Conservation (phyloP, 2,797 vertebrate genomes). For the Onychomys leucogaster region DNA sequence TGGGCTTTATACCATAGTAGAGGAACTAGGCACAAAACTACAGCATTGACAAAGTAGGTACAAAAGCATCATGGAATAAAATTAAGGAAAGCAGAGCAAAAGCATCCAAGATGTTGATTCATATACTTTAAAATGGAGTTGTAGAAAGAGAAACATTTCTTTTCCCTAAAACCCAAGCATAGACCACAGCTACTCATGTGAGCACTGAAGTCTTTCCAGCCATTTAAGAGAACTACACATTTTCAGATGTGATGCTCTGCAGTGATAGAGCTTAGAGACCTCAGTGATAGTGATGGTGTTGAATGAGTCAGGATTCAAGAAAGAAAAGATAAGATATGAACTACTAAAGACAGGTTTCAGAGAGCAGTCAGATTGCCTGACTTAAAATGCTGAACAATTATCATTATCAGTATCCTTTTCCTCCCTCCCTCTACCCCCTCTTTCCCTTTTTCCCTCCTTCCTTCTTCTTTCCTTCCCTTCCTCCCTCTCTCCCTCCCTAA, state of each 20-base stretch:
- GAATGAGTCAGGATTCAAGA: neutral
- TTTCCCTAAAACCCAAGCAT: slow-evolving; percentile 91
- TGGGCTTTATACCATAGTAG: no score
- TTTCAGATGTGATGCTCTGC: slow-evolving; percentile 91
- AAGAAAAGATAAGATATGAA: slow-evolving; percentile 64
- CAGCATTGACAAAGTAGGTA: neutral
- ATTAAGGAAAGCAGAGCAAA: neutral
- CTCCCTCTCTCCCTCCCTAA: no score
- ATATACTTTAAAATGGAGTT: neutral
- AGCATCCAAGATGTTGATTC: neutral
- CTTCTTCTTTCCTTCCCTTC: no score
- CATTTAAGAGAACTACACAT: slow-evolving; percentile 97
- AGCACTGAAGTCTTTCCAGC: slow-evolving; percentile 93
- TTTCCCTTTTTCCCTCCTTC: neutral
- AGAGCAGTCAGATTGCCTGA: slow-evolving; percentile 53
- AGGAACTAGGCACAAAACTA: neutral
- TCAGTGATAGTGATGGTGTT: neutral
- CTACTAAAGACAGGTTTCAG: slow-evolving; percentile 46
- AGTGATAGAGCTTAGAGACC: neutral
- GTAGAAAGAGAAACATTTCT: slow-evolving; percentile 91
- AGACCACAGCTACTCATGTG: slow-evolving; percentile 92
- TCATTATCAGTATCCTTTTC: slow-evolving; percentile 85
- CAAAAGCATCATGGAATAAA: neutral
- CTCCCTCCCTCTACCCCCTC: slow-evolving; percentile 54
- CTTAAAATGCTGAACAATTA: slow-evolving; percentile 58